These are phyloP conservation scores for Apodemus speciosus DNA, from an alignment of 2,113 vertebrate species.

Conservation along the genomic window DNA sequence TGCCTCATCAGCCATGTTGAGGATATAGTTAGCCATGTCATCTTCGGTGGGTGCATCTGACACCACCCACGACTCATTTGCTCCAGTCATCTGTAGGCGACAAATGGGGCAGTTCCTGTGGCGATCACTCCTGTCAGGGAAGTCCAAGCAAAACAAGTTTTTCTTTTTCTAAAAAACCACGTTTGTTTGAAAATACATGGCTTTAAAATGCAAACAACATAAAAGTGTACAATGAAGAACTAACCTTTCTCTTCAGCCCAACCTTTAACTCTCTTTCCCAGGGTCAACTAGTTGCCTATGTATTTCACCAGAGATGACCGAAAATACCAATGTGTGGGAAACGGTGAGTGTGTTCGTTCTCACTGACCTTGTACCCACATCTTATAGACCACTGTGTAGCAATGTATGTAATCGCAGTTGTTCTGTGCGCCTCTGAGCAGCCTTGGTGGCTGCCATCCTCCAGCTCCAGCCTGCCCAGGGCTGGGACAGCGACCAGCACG, in stretches of 20 bases:
- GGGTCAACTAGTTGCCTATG: not conserved
- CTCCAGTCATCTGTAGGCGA: constrained; percentile 94
- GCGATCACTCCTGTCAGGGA: constrained; percentile 92
- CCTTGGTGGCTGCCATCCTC: not conserved
- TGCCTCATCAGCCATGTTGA: constrained; percentile 96
- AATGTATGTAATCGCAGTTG: not conserved
- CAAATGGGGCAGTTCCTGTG: constrained; percentile 97
- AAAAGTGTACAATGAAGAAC: constrained; percentile 53
- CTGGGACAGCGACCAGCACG: too few species aligned
- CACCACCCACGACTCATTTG: constrained; percentile 97
- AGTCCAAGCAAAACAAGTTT: constrained; percentile 75
- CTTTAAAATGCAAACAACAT: constrained; percentile 18
- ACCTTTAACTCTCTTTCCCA: constrained; percentile 34
- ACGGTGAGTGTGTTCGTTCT: not conserved
- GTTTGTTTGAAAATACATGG: constrained; percentile 15
- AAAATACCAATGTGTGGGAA: not conserved
- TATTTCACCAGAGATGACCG: not conserved
- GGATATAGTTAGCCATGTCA: constrained; percentile 95
- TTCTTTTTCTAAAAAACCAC: constrained; percentile 39
- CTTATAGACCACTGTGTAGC: not conserved
- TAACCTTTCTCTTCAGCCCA: not conserved
- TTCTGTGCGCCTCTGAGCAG: not conserved
- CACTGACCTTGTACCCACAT: not conserved
- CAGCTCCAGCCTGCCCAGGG: not conserved
- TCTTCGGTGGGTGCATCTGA: constrained; percentile 97